phyloP scores from a whole-genome alignment of 2,113 vertebrate genomes.

The Zosterops pallidus region DNA sequence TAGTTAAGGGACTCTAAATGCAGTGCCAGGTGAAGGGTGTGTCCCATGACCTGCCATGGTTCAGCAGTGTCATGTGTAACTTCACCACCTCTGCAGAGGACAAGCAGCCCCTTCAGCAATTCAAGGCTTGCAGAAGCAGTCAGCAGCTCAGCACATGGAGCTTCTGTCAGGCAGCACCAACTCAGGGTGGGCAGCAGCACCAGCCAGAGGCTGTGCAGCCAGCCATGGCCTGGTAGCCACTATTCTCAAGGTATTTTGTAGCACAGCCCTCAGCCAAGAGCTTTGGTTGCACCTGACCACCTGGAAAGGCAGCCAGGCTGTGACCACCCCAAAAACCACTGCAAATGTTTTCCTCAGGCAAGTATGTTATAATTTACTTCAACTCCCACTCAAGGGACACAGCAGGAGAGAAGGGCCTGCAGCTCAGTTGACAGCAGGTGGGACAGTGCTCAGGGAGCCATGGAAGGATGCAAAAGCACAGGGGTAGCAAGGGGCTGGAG shows the following conservation, averaged over 20 bases:
- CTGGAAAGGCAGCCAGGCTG: background rate
- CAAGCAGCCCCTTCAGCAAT: background rate
- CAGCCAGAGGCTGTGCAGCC: background rate
- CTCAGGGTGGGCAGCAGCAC: background rate
- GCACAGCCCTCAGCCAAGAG: background rate
- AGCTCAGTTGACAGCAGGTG: fast-evolving
- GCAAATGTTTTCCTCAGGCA: background rate
- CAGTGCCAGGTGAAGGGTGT: background rate
- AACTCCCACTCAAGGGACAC: too few species aligned
- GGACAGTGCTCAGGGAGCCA: fast-evolving
- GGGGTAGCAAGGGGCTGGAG: background rate
- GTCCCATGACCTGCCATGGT: background rate
- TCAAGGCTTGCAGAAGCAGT: fast-evolving
- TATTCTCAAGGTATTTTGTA: background rate
- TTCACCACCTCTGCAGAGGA: background rate
- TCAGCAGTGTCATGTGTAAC: background rate
- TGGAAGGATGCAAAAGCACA: background rate
- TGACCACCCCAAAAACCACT: background rate
- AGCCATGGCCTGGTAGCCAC: background rate
- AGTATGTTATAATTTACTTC: background rate
- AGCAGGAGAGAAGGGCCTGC: background rate
- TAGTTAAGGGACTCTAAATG: background rate
- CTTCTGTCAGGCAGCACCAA: background rate
- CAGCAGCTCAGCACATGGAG: background rate
- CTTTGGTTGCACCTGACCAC: background rate